phyloP scores from a whole-genome alignment of 2,797 vertebrate genomes.

The Premnoplex brunnescens region DNA sequence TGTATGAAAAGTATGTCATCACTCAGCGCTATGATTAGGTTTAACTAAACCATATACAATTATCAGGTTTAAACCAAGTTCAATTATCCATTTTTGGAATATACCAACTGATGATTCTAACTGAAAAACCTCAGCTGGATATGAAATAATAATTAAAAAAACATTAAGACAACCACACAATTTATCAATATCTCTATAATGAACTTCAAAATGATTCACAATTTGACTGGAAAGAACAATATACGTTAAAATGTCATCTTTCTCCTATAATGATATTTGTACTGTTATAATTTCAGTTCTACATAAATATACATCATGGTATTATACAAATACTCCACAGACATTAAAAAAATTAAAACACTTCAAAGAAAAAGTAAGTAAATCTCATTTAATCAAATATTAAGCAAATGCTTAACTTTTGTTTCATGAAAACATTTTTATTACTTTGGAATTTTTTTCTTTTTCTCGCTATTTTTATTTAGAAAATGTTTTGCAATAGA shows the following conservation, averaged over 20 bases:
- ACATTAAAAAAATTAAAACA: constrained; percentile 84
- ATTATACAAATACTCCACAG: constrained; percentile 85
- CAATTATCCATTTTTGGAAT: constrained; percentile 82
- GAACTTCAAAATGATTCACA: constrained; percentile 96
- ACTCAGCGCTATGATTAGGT: constrained; percentile 87
- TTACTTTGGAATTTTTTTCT: constrained; percentile 79
- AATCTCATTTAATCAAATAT: constrained; percentile 79
- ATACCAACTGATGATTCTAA: constrained; percentile 83
- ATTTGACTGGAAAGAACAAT: constrained; percentile 88
- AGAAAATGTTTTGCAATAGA: constrained; percentile 77
- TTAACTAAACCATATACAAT: constrained; percentile 85
- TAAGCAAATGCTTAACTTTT: constrained; percentile 77
- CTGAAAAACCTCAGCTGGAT: constrained; percentile 83
- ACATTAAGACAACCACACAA: constrained; percentile 97
- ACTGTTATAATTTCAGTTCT: constrained; percentile 81
- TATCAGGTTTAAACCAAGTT: constrained; percentile 85
- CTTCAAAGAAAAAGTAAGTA: constrained; percentile 81
- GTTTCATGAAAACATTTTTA: constrained; percentile 77
- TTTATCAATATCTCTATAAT: constrained; percentile 96
- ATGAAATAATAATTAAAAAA: constrained; percentile 97
- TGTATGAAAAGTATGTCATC: constrained; percentile 93
- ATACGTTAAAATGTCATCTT: constrained; percentile 85
- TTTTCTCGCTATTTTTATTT: constrained; percentile 69
- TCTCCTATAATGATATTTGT: constrained; percentile 80
- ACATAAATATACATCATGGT: constrained; percentile 84